Percentiles rank a stretch among this genome's conserved stretches.
These are phyloP conservation scores for Sinopyrophorus schimmeli DNA, from an alignment of 2,888 invertebrate species.

Conservation along the genomic window DNA sequence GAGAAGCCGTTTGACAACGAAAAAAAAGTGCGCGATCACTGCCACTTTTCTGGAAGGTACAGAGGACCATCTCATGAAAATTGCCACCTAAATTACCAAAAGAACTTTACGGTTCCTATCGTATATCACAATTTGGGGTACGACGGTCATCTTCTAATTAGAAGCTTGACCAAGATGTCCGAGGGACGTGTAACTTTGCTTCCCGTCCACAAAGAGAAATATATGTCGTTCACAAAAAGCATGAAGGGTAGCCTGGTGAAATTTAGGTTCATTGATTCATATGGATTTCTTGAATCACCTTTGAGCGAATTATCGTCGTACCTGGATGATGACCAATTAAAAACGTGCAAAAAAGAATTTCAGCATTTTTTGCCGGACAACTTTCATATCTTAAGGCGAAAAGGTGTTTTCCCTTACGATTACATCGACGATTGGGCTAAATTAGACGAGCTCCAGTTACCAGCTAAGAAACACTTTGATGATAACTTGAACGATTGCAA, in stretches of 20 bases:
- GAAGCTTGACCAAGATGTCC: conserved; percentile 32
- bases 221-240: conserved; percentile 37
- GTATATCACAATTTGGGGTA: conserved; percentile 39
- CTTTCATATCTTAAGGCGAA: conserved; percentile 33
- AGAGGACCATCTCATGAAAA: conserved; percentile 31
- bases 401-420: conserved; percentile 47
- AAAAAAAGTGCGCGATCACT: conserved; percentile 36
- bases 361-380: background rate
- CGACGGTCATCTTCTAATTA: conserved; percentile 38
- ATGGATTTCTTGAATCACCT: conserved; percentile 34
- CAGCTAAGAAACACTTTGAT: conserved; percentile 37
- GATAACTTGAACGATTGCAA: conserved; percentile 31
- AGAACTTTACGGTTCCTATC: conserved; percentile 35
- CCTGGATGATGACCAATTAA: conserved; percentile 17
- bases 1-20: conserved; percentile 10
- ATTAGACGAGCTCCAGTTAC: conserved; percentile 37
- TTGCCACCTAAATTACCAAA: conserved; percentile 41
- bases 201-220: conserved; percentile 37
- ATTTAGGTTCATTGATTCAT: conserved; percentile 37
- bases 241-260: conserved; percentile 34
- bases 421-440: conserved; percentile 39
- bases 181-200: conserved; percentile 31
- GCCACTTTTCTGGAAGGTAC: conserved; percentile 37
- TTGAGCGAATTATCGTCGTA: conserved; percentile 37
- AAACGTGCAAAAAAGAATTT: background rate